Evolutionary conservation across 1,140 invertebrate genomes (phyloP).

Genomic region (Hylyphantes graminicola): DNA sequence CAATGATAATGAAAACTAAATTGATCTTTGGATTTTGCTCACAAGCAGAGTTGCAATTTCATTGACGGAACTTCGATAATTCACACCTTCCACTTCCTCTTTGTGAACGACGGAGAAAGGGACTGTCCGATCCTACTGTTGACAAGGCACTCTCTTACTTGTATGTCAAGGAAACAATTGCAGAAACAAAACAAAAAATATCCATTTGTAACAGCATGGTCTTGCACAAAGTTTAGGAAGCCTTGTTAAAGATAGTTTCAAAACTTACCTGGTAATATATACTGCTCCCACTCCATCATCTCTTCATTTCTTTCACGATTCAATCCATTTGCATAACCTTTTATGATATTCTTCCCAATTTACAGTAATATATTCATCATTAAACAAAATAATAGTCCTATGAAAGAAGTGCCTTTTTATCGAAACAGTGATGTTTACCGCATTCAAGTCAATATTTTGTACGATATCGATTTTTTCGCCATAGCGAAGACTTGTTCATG

Average conservation of each 20-base stretch:
- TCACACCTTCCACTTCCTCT: not conserved
- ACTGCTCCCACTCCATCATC: conserved; percentile 41
- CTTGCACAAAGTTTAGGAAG: no score
- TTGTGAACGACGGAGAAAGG: not conserved
- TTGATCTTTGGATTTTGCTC: conserved; percentile 21
- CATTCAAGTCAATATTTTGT: conserved; percentile 2
- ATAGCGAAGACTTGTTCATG: not conserved
- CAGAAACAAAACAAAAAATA: not conserved
- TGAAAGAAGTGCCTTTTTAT: not conserved
- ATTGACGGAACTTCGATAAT: not conserved
- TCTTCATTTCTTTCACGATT: conserved; percentile 21
- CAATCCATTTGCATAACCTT: not conserved
- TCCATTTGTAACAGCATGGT: not conserved
- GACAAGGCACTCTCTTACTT: not conserved
- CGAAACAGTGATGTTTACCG: conserved; percentile 1
- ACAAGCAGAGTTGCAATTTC: not conserved
- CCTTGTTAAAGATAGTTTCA: not conserved
- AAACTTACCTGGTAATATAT: conserved; percentile 35
- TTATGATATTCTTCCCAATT: not conserved
- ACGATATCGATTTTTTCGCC: conserved; percentile 8
- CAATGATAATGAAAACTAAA: conserved; percentile 23
- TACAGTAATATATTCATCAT: not conserved
- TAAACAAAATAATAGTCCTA: not conserved
- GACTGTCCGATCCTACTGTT: not conserved
- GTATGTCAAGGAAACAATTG: not conserved